Evolutionary conservation across 2,797 vertebrate species (phyloP), one percentile per base, ranked within the genome.

Genomic region (Neosalanx taihuensis): DNA sequence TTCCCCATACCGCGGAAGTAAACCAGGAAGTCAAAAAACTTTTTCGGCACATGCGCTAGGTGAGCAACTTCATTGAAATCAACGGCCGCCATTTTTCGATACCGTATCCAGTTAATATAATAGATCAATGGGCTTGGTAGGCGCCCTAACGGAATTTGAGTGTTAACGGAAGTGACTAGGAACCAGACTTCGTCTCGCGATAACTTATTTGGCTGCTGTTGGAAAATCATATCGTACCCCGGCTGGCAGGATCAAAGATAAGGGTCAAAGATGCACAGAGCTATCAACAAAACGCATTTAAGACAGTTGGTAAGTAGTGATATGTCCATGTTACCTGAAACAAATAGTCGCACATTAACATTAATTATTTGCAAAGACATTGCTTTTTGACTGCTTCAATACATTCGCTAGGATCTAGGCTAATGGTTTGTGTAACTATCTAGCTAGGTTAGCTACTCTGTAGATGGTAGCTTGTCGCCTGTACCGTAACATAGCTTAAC

Each of bases 281-380:
- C 83, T 1, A 73, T 90, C 1, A 89, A 64, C 74, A 91, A 73
- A 83, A 78, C 81, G 0, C 79, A 67, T 26, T 56, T 91, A 31
- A 89, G 69, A 72, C 87, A 86, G 6, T 18, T 92, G 89, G 91
- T 91, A 82, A 86, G 89, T 69, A 2, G 4, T 5, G 12, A 3
- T 35, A 64, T 13, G 7, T 18, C 13, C 0, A 30, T 20, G 18
- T 17, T 0, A 46, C 17, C 37, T 0, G 7, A 13, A 13, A 26
- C 41, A 4, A 70, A 37, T 53, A 53, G 65, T 26, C 12, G 29
- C 12, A 46, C 12, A 12, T 9, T 12, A 46, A 12, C 12, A 46
- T 46, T 46, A 56, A 30, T 67, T 29, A 30, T 46, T 53, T 31
- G 29, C 6, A n/a, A n/a, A n/a, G 26, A 3, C 46, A 30, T 6